phyloP scores from a whole-genome alignment of 2,888 invertebrate species.

The Ommatoiulus sabulosus region DNA sequence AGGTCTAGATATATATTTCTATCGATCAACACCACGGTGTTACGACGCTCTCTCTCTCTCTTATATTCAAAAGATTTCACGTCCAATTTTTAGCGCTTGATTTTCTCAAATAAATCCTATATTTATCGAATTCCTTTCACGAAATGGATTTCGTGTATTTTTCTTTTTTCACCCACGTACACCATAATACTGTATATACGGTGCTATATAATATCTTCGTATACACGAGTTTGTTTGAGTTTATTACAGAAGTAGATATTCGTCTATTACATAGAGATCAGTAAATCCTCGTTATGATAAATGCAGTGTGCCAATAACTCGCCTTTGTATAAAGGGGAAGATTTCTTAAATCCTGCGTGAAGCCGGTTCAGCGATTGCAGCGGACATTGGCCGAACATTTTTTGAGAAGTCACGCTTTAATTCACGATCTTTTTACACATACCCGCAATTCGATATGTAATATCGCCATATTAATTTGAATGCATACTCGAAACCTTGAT shows the following conservation, averaged over 20 bases:
- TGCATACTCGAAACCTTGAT: too few species aligned
- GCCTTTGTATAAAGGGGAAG: neutral
- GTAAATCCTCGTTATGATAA: slow-evolving; percentile 15
- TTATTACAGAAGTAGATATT: slow-evolving; percentile 48
- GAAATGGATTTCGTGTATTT: slow-evolving; percentile 33
- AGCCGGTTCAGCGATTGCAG: neutral
- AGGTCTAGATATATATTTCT: slow-evolving; percentile 12
- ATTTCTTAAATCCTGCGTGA: neutral
- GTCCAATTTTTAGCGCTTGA: slow-evolving; percentile 39
- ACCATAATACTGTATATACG: neutral
- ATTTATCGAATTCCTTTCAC: slow-evolving; percentile 44
- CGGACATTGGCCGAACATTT: neutral
- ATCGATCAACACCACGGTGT: slow-evolving; percentile 2
- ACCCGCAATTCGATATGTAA: too few species aligned
- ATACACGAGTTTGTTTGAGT: slow-evolving; percentile 12
- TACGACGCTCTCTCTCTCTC: neutral
- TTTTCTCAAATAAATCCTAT: slow-evolving; percentile 20
- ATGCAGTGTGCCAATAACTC: neutral
- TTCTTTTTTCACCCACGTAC: neutral
- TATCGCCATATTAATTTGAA: too few species aligned
- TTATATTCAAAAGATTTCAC: slow-evolving; percentile 48
- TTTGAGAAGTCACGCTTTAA: too few species aligned
- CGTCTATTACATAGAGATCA: slow-evolving; percentile 35
- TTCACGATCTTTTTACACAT: too few species aligned
- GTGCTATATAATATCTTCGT: neutral